Base-by-base conservation (phyloP, 2,888 invertebrate species). In the Beris chalybata region DNA sequence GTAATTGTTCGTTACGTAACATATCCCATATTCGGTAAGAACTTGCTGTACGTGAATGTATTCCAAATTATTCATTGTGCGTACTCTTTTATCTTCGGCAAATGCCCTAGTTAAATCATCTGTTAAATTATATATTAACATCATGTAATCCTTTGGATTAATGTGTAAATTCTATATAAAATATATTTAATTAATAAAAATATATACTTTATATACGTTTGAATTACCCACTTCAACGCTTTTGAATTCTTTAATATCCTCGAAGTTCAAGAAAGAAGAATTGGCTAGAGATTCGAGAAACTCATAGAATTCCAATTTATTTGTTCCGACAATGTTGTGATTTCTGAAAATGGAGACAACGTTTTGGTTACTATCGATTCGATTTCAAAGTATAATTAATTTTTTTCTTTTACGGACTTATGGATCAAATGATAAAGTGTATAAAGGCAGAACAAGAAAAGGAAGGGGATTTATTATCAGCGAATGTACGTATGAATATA, bases 371-470 rank as follows among this genome's bases (percentile, higher is more conserved):
- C 1, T 12, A 44, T 1, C 44, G 11, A 44, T 11, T 12, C 44
- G 12, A 12, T 44, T 12, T 12, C 9, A 44, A 12, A 9, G 12
- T 11, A 44, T 3, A 44, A 44, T n/a, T 44, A 11, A 12, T 12
- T 12, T 92, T 48, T 95, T n/a, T n/a, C n/a, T n/a, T n/a, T n/a
- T n/a, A n/a, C n/a, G n/a, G n/a, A n/a, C n/a, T n/a, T n/a, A 95
- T 97, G 77, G 94, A 96, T 82, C 92, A 94, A 74, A 94, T 97
- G 77, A 93, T 97, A 65, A 86, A 88, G 69, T 94, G 95, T 77
- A 93, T 95, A 58, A 90, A 90, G 76, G 86, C 89, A n/a, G 93
- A 93, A 77, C 93, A 94, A 78, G 88, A 89, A 75, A 91, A 91
- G 76, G 92, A 92, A 73, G 87, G 86, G 65, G 85, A 85, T 70